phyloP scores from a whole-genome alignment of 2,888 invertebrate genomes.

The Xestia ashworthii region DNA sequence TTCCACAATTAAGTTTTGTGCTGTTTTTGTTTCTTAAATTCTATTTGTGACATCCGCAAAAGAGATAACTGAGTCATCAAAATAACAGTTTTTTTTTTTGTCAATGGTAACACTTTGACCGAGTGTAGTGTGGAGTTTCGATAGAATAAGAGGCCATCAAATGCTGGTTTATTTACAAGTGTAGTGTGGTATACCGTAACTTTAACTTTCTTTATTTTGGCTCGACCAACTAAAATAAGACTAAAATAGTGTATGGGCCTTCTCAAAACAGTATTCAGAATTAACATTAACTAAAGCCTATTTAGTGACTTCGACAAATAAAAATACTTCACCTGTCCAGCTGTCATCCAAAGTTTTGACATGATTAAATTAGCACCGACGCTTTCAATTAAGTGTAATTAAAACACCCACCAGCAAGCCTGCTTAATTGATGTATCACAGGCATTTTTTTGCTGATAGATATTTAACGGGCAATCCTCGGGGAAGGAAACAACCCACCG shows the following conservation, averaged over 20 bases:
- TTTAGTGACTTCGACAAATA: background rate
- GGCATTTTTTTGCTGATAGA: background rate
- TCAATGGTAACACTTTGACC: background rate
- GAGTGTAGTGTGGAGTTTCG: background rate
- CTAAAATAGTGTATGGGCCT: background rate
- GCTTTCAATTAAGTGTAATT: conserved; percentile 18
- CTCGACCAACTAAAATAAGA: background rate
- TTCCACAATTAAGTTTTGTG: background rate
- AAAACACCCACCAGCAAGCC: background rate
- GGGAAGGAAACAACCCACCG: no score
- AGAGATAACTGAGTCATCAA: background rate
- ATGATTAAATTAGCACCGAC: conserved; percentile 6
- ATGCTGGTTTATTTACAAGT: background rate
- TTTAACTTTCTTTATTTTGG: background rate
- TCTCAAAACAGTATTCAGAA: background rate
- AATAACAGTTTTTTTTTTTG: background rate
- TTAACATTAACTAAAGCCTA: background rate
- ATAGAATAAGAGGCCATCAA: background rate
- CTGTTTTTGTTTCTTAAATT: background rate
- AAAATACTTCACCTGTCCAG: background rate
- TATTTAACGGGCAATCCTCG: background rate
- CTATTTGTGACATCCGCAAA: background rate
- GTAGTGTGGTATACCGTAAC: background rate
- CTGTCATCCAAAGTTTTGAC: background rate
- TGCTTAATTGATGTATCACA: conserved; percentile 24